phyloP scores from a whole-genome alignment of 2,113 vertebrate genomes.

The Pituophis catenifer region DNA sequence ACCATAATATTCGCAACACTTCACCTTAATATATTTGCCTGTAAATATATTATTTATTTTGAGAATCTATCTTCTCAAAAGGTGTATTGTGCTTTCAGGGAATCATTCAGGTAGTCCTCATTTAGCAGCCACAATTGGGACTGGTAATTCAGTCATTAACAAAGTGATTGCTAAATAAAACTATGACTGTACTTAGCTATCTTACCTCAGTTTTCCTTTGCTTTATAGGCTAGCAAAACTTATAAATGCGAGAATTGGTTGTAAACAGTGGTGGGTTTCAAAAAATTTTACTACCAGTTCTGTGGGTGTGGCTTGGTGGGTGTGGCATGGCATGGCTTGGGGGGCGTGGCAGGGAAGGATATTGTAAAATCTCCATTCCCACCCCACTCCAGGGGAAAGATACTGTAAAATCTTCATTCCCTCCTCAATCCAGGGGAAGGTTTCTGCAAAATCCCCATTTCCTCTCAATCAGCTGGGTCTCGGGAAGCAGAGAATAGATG shows the following conservation, averaged over 20 bases:
- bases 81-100: background rate
- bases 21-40: background rate
- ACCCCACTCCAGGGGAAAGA: no score
- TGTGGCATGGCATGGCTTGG: no score
- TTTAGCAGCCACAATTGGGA: background rate
- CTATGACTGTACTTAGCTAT: background rate
- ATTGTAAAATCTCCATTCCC: no score
- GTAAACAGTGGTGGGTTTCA: background rate
- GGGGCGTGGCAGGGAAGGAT: no score
- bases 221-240: background rate
- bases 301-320: no score
- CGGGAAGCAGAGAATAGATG: no score
- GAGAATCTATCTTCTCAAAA: background rate
- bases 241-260: background rate
- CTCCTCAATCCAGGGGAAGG: no score
- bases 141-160: background rate
- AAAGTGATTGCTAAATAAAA: background rate
- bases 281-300: no score
- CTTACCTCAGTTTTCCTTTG: background rate
- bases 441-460: no score
- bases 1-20: background rate
- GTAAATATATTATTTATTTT: no score
- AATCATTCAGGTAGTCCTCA: background rate
- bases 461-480: no score
- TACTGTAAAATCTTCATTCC: no score